These are phyloP conservation scores for Threskiornis aethiopicus DNA, from an alignment of 2,797 vertebrate species.

Conservation along the genomic window DNA sequence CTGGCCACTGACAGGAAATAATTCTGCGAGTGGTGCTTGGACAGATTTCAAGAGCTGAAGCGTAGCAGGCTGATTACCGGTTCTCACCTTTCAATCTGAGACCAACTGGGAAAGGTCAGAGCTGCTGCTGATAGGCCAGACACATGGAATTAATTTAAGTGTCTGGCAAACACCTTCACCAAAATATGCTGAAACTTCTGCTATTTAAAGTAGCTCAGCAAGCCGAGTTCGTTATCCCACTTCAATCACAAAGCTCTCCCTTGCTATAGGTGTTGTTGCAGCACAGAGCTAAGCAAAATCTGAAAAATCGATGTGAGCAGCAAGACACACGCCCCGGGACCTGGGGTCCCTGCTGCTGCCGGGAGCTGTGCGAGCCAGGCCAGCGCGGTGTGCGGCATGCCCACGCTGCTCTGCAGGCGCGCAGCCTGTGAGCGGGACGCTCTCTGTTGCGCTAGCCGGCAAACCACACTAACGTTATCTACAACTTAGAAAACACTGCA, in stretches of 20 bases:
- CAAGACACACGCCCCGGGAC: not conserved
- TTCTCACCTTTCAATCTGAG: not conserved
- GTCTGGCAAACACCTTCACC: not conserved
- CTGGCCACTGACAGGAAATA: not conserved
- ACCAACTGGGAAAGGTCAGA: not conserved
- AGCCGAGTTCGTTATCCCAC: accelerated
- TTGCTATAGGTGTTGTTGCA: not conserved
- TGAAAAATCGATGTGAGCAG: not conserved
- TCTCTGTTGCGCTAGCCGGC: accelerated
- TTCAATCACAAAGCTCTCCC: not conserved
- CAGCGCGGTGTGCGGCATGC: accelerated
- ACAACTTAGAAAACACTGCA: not conserved
- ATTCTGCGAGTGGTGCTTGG: not conserved
- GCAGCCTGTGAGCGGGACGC: not conserved
- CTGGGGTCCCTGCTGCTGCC: not conserved
- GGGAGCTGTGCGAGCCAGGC: not conserved
- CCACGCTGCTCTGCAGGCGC: not conserved
- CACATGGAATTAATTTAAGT: not conserved
- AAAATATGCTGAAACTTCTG: not conserved
- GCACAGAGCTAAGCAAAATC: not conserved
- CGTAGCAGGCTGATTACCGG: not conserved
- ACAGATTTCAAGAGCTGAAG: not conserved
- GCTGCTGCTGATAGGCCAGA: not conserved
- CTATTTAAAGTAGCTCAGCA: not conserved
- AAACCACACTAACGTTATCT: accelerated